These are phyloP conservation scores for Trachelus iudaicus DNA, from an alignment of 2,888 invertebrate genomes.

Conservation along the genomic window DNA sequence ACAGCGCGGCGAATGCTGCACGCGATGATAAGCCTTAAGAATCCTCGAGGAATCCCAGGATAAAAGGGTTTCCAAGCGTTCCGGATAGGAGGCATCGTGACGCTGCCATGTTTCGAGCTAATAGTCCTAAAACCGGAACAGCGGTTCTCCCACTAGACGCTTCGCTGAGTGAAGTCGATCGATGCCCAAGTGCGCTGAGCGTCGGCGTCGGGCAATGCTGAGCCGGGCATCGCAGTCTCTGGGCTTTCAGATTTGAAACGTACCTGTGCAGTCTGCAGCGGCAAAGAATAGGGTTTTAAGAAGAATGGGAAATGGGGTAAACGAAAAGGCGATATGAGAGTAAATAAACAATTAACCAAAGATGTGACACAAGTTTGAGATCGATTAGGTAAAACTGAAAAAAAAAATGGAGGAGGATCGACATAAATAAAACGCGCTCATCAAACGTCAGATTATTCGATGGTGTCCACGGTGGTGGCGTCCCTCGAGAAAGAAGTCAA, in stretches of 20 bases:
- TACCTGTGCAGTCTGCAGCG: neutral
- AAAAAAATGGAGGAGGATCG: neutral
- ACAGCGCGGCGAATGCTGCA: conserved; percentile 41
- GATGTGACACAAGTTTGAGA: neutral
- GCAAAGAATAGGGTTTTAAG: neutral
- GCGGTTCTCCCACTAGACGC: neutral
- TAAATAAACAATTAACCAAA: neutral
- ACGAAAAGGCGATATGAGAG: no score
- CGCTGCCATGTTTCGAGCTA: conserved; percentile 42
- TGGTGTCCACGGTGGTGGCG: neutral
- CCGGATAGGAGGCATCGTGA: conserved; percentile 45
- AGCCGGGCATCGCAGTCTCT: neutral
- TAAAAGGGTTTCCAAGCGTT: conserved; percentile 51
- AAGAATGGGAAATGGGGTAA: no score
- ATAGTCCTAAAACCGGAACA: conserved; percentile 54
- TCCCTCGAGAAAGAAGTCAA: neutral
- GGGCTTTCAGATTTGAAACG: neutral
- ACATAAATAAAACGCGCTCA: neutral
- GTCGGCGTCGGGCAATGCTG: neutral
- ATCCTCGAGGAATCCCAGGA: conserved; percentile 54
- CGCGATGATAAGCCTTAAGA: conserved; percentile 54
- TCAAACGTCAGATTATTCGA: neutral
- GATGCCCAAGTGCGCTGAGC: neutral
- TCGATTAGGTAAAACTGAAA: neutral
- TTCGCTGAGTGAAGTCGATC: neutral